phyloP scores from a whole-genome alignment of 2,113 vertebrate species.

The Silurus meridionalis region DNA sequence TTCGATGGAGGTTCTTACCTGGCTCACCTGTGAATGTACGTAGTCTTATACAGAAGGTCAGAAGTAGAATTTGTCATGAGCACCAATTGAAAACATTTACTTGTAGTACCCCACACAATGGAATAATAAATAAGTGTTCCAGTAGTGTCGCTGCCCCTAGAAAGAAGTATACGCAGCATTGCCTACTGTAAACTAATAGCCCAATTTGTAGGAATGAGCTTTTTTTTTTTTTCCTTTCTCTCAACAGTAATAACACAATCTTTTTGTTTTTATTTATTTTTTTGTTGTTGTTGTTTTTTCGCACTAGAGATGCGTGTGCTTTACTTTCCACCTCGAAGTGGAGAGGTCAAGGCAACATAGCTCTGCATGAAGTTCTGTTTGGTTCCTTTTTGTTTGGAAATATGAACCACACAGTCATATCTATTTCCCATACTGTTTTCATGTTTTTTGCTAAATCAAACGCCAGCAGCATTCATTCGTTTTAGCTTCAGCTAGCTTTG shows the following conservation, averaged over 20 bases:
- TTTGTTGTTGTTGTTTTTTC: neutral
- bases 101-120: constrained; percentile 48
- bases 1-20: neutral
- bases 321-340: neutral
- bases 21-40: neutral
- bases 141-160: constrained; percentile 47
- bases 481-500: constrained; percentile 37
- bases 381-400: neutral
- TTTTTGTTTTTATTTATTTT: constrained; percentile 17
- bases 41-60: neutral
- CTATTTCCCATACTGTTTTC: neutral
- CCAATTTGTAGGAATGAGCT: constrained; percentile 19
- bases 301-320: constrained; percentile 36
- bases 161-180: constrained; percentile 27
- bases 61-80: constrained; percentile 29
- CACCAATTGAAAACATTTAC: constrained; percentile 48
- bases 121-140: constrained; percentile 38
- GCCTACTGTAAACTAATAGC: constrained; percentile 24
- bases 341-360: constrained; percentile 21
- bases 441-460: neutral
- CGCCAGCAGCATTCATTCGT: constrained; percentile 5
- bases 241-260: constrained; percentile 47
- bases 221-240: neutral
- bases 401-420: constrained; percentile 6
- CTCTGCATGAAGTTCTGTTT: constrained; percentile 35